These are phyloP conservation scores for Phoronis australis DNA, from an alignment of 2,888 invertebrate species.

Conservation along the genomic window DNA sequence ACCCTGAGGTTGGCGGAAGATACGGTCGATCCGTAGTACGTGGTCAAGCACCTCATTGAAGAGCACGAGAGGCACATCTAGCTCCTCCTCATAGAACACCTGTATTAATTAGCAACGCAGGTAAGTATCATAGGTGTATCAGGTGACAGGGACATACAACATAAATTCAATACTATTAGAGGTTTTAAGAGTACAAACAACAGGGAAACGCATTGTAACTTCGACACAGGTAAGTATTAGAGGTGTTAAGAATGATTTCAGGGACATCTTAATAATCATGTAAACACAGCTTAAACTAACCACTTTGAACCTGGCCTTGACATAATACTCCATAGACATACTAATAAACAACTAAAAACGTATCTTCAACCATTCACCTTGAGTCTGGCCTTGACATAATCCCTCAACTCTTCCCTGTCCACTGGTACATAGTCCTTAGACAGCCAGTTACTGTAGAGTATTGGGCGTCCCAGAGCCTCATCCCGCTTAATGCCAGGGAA, in stretches of 20 bases:
- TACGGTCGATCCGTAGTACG: slow-evolving; percentile 95
- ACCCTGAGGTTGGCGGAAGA: slow-evolving; percentile 98
- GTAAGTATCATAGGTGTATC: too few species aligned
- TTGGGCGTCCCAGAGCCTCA: slow-evolving; percentile 83
- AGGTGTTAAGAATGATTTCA: too few species aligned
- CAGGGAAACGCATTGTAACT: too few species aligned
- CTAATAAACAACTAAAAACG: not conserved
- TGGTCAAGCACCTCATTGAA: slow-evolving; percentile 99
- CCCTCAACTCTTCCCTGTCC: slow-evolving; percentile 85
- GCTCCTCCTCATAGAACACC: slow-evolving; percentile 98
- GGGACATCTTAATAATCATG: too few species aligned
- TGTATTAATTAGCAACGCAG: slow-evolving; percentile 29
- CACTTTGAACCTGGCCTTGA: too few species aligned
- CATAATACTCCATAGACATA: too few species aligned
- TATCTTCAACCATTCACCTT: slow-evolving; percentile 61
- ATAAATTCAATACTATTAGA: too few species aligned
- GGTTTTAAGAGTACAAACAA: too few species aligned
- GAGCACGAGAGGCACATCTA: slow-evolving; percentile 94
- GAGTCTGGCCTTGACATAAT: slow-evolving; percentile 93
- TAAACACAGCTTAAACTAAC: too few species aligned
- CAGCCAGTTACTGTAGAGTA: slow-evolving; percentile 98
- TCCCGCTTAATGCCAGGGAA: slow-evolving; percentile 85
- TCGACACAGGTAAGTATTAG: too few species aligned
- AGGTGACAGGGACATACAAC: too few species aligned
- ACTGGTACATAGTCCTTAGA: slow-evolving; percentile 98